These are phyloP conservation scores for Volucella inflata DNA, from an alignment of 2,888 invertebrate genomes.

Conservation along the genomic window DNA sequence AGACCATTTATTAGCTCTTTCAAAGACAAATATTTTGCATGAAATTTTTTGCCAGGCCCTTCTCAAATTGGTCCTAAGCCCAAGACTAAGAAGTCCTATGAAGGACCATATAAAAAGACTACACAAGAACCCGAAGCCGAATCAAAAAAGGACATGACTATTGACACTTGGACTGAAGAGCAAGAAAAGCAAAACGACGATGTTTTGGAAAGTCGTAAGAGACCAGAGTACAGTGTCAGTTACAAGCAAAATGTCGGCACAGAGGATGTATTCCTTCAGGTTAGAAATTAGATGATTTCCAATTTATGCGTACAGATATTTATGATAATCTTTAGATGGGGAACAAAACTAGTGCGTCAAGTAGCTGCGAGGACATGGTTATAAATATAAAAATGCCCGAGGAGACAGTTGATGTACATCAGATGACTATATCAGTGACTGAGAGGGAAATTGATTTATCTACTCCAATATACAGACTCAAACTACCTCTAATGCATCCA, in stretches of 20 bases:
- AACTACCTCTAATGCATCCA: slow-evolving; percentile 91
- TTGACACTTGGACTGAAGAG: slow-evolving; percentile 83
- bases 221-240: slow-evolving; percentile 90
- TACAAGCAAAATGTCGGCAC: slow-evolving; percentile 94
- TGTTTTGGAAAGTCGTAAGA: slow-evolving; percentile 86
- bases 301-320: background rate
- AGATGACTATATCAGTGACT: slow-evolving; percentile 89
- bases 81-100: slow-evolving; percentile 28
- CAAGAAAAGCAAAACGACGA: slow-evolving; percentile 86
- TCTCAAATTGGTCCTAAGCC: slow-evolving; percentile 82
- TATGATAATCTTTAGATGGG: slow-evolving; percentile 86
- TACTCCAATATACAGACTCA: slow-evolving; percentile 88
- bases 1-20: slow-evolving; percentile 65
- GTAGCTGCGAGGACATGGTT: slow-evolving; percentile 95
- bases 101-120: slow-evolving; percentile 46
- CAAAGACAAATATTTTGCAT: background rate
- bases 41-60: slow-evolving; percentile 81
- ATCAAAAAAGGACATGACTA: slow-evolving; percentile 66
- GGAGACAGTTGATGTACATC: slow-evolving; percentile 87
- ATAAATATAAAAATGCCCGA: slow-evolving; percentile 90
- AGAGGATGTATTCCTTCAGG: slow-evolving; percentile 94
- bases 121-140: slow-evolving; percentile 6
- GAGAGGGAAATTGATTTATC: slow-evolving; percentile 86
- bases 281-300: slow-evolving; percentile 79
- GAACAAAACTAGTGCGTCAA: slow-evolving; percentile 90